phyloP scores from a whole-genome alignment of 1,140 invertebrate species.

The Drosophila takahashii region DNA sequence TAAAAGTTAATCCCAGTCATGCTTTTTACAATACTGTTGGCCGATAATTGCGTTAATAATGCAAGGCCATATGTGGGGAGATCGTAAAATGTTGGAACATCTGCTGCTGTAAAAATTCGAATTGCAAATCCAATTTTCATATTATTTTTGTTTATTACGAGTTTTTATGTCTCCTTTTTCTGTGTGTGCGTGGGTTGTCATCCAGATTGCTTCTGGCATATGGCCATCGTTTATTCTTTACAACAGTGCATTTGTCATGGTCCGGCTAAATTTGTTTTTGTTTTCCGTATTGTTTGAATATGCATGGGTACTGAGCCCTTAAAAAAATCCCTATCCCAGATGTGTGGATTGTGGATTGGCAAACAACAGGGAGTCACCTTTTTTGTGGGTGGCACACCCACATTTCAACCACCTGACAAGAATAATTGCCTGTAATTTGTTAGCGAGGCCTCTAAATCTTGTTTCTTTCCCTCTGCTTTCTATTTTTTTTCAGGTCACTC shows the following conservation, averaged over 20 bases:
- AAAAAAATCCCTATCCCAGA: constrained; percentile 25
- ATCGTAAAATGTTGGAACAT: constrained; percentile 48
- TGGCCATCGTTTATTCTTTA: constrained; percentile 57
- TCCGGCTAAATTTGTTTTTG: constrained; percentile 17
- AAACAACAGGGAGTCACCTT: constrained; percentile 12
- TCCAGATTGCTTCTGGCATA: constrained; percentile 40
- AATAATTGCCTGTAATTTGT: constrained; percentile 66
- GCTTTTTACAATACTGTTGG: not conserved
- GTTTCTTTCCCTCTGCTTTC: constrained; percentile 19
- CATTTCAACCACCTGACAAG: constrained; percentile 35
- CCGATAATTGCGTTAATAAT: constrained; percentile 45
- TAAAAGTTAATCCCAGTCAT: constrained; percentile 4
- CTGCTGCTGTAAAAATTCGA: constrained; percentile 27
- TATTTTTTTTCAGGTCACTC: constrained; percentile 87
- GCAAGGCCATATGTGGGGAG: not conserved
- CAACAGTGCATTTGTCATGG: constrained; percentile 62
- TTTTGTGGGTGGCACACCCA: not conserved
- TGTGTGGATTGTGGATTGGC: constrained; percentile 45
- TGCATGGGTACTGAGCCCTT: constrained; percentile 44
- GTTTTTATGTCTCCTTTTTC: constrained; percentile 25
- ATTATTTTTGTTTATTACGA: constrained; percentile 42
- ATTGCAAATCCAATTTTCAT: constrained; percentile 46
- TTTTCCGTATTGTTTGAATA: constrained; percentile 49
- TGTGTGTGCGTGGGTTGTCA: constrained; percentile 12
- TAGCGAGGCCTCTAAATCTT: constrained; percentile 40